A percentile compares a stretch with the other conserved stretches of the same genome.
Evolutionary conservation across 2,888 invertebrate species (phyloP).

Genomic region (Neuroscelio doddi): DNA sequence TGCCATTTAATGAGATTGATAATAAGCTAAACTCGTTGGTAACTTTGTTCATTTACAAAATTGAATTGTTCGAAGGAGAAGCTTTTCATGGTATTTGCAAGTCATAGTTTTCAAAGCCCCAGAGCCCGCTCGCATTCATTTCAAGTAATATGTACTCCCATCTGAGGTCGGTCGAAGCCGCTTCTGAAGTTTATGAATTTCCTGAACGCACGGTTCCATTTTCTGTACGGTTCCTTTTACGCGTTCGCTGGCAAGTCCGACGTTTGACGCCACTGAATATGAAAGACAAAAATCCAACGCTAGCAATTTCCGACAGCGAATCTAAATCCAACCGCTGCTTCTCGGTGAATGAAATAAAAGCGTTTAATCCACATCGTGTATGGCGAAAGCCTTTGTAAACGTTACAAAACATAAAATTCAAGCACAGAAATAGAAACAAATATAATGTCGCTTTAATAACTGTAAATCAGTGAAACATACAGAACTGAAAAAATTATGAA

Average conservation of each 20-base stretch:
- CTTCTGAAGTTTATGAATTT: slow-evolving; percentile 60
- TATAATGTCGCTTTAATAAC: slow-evolving; percentile 48
- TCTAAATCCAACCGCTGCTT: slow-evolving; percentile 26
- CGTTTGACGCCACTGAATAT: slow-evolving; percentile 13
- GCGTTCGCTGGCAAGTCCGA: slow-evolving; percentile 15
- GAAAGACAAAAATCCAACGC: slow-evolving; percentile 26
- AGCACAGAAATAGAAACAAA: slow-evolving; percentile 18
- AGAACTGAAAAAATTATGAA: no score
- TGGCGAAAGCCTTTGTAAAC: slow-evolving; percentile 28
- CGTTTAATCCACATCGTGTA: slow-evolving; percentile 32
- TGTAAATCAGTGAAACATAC: no score
- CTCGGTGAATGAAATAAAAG: slow-evolving; percentile 24
- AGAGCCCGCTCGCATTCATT: slow-evolving; percentile 54
- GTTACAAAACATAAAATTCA: slow-evolving; percentile 22
- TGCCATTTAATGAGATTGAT: slow-evolving; percentile 55
- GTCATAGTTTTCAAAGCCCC: slow-evolving; percentile 62
- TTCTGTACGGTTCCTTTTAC: slow-evolving; percentile 42
- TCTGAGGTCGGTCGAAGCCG: slow-evolving; percentile 25
- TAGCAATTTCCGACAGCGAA: slow-evolving; percentile 27
- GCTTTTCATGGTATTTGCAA: slow-evolving; percentile 52
- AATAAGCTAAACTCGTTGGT: slow-evolving; percentile 59
- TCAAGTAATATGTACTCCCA: slow-evolving; percentile 42
- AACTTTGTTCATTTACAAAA: slow-evolving; percentile 67
- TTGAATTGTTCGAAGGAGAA: slow-evolving; percentile 62
- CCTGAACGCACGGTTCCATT: slow-evolving; percentile 46